Evolutionary conservation across 2,113 vertebrate genomes (phyloP).

Genomic region (Gopherus evgoodei): DNA sequence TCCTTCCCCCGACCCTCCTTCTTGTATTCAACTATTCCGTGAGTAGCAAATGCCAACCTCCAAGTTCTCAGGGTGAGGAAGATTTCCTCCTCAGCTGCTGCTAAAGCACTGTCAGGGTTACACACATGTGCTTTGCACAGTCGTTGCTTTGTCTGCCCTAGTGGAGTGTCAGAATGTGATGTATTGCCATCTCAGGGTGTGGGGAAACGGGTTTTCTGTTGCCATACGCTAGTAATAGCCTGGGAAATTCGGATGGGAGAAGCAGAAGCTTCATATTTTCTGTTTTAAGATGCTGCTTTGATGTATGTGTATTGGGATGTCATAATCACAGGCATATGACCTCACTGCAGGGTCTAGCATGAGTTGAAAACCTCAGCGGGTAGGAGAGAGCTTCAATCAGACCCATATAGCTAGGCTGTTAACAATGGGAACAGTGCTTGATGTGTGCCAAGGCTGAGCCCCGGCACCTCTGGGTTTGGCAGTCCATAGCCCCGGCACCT

Average conservation of each 20-base stretch:
- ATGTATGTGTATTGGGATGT: background rate
- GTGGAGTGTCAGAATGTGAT: background rate
- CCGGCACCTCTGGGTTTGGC: background rate
- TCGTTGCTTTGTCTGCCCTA: background rate
- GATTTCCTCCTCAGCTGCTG: rapidly evolving
- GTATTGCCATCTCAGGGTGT: background rate
- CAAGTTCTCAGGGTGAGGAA: rapidly evolving
- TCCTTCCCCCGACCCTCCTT: background rate
- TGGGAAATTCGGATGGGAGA: background rate
- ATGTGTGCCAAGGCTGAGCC: background rate
- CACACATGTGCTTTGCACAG: rapidly evolving
- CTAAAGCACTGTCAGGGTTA: background rate
- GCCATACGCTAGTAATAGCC: rapidly evolving
- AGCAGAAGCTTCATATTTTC: background rate
- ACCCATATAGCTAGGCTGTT: no score
- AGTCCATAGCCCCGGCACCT: background rate
- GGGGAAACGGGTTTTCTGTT: background rate
- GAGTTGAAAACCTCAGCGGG: background rate
- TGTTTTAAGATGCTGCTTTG: background rate
- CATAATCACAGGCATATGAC: background rate
- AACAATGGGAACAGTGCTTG: background rate
- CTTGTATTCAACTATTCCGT: background rate
- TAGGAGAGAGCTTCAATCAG: background rate
- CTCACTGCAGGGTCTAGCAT: background rate
- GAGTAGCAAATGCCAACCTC: background rate